phyloP scores from a whole-genome alignment of 2,888 invertebrate genomes.

The Hypomecis punctinalis region DNA sequence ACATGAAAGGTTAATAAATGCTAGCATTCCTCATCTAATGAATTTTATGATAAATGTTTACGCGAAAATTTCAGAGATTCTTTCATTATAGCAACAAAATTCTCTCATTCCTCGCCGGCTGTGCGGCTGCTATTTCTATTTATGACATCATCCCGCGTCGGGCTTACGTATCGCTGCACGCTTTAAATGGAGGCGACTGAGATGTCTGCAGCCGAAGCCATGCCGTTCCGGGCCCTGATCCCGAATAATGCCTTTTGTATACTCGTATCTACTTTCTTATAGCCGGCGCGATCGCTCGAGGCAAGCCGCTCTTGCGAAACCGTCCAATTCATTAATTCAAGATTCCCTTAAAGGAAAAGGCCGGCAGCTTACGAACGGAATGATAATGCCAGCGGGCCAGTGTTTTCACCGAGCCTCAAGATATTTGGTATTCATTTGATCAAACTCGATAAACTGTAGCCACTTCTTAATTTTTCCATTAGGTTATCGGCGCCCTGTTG shows the following conservation, averaged over 20 bases:
- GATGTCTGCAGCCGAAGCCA: conserved; percentile 82
- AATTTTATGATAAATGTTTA: conserved; percentile 51
- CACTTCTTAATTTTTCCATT: conserved; percentile 8
- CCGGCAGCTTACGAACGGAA: conserved; percentile 66
- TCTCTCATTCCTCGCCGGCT: conserved; percentile 66
- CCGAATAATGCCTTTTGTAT: conserved; percentile 81
- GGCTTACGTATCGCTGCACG: conserved; percentile 85
- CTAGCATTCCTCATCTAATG: conserved; percentile 6
- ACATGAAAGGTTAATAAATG: conserved; percentile 16
- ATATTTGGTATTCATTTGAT: conserved; percentile 4
- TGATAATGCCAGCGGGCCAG: conserved; percentile 61
- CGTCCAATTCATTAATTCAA: conserved; percentile 77
- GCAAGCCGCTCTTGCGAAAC: conserved; percentile 74
- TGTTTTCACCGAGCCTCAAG: conserved; percentile 40
- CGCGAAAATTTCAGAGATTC: conserved; percentile 59
- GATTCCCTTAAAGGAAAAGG: conserved; percentile 79
- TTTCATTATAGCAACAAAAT: conserved; percentile 73
- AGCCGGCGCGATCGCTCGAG: conserved; percentile 62
- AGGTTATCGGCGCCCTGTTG: conserved; percentile 12
- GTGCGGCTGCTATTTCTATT: conserved; percentile 84
- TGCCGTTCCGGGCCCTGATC: conserved; percentile 81
- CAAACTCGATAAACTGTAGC: conserved; percentile 5
- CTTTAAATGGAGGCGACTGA: conserved; percentile 85
- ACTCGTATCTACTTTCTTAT: conserved; percentile 65
- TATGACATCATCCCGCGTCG: conserved; percentile 85